These are phyloP conservation scores for Copidosoma aretas DNA, from an alignment of 2,888 invertebrate genomes.

Conservation along the genomic window DNA sequence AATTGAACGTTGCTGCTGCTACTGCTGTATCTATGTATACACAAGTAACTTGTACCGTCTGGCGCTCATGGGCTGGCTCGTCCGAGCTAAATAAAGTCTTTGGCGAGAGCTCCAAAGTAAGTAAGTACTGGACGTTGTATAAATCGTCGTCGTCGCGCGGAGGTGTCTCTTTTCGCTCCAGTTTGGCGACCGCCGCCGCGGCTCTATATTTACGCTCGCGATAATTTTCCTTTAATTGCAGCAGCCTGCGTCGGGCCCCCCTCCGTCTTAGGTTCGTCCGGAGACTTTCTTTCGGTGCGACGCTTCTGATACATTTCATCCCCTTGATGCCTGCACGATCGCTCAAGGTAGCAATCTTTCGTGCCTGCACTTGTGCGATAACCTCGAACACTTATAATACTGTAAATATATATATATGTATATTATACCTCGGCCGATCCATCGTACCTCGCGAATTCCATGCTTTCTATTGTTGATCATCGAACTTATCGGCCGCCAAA, in stretches of 20 bases:
- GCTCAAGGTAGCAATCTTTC: background rate
- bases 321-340: background rate
- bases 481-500: background rate
- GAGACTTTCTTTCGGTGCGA: background rate
- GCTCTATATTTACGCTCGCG: background rate
- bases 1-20: constrained; percentile 11
- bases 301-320: background rate
- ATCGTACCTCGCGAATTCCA: too few species aligned
- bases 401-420: background rate
- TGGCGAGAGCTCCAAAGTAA: background rate
- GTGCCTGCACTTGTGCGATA: background rate
- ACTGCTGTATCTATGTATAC: too few species aligned
- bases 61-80: too few species aligned
- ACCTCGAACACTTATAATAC: background rate
- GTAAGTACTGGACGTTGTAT: too few species aligned
- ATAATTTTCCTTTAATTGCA: background rate
- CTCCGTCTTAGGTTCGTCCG: background rate
- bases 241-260: background rate
- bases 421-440: too few species aligned
- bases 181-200: too few species aligned
- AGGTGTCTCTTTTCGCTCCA: too few species aligned
- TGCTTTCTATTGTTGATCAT: background rate
- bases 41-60: too few species aligned
- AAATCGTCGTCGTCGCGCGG: too few species aligned
- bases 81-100: constrained; percentile 16